Conservation (phyloP, 2,888 invertebrate genomes). For the Caenorhabditis doughertyi region DNA sequence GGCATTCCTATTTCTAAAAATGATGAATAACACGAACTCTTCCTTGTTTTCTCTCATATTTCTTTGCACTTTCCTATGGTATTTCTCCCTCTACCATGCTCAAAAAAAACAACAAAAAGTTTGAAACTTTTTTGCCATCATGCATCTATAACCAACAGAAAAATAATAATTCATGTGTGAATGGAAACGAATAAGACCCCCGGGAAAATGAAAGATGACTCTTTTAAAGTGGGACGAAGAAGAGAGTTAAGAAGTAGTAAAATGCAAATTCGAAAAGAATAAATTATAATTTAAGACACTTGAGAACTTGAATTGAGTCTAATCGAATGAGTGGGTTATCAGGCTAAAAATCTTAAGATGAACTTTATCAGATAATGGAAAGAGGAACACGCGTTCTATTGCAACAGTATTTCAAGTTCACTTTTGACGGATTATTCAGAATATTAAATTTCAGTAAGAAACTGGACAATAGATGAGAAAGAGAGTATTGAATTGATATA, state of each 20-base stretch:
- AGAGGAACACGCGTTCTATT: constrained; percentile 1
- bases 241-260: constrained; percentile 21
- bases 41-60: background rate
- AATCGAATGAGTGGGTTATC: background rate
- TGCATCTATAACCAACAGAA: constrained; percentile 17
- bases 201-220: constrained; percentile 48
- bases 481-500: constrained; percentile 43
- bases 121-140: constrained; percentile 16
- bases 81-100: background rate
- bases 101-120: constrained; percentile 11
- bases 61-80: constrained; percentile 16
- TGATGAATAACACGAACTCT: constrained; percentile 6
- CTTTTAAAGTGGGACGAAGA: background rate
- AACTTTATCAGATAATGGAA: constrained; percentile 14
- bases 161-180: constrained; percentile 51
- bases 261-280: constrained; percentile 18
- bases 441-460: constrained; percentile 25
- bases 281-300: background rate
- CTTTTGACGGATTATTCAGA: background rate
- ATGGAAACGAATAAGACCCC: constrained; percentile 42
- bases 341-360: constrained; percentile 19
- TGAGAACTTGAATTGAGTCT: background rate
- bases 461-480: constrained; percentile 12
- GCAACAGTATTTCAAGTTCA: background rate
- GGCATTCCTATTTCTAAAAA: background rate